phyloP scores from a whole-genome alignment of 2,113 vertebrate species.

The Calyptommatus sinebrachiatus region DNA sequence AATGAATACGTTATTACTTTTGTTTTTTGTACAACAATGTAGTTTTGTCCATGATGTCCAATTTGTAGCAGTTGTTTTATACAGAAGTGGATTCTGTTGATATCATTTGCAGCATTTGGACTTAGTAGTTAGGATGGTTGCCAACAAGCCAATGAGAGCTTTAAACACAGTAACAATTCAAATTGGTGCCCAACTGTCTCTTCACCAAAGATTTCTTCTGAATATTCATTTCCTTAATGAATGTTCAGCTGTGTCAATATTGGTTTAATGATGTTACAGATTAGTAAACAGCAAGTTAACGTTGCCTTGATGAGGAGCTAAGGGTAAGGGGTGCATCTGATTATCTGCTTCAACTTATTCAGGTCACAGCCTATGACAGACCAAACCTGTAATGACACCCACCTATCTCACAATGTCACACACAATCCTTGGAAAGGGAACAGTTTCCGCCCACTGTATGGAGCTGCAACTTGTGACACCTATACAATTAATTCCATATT shows the following conservation, averaged over 20 bases:
- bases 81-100: too few species aligned
- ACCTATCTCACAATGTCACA: neutral
- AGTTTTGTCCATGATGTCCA: too few species aligned
- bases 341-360: neutral
- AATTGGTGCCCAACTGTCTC: neutral
- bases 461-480: too few species aligned
- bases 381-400: neutral
- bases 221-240: constrained; percentile 40
- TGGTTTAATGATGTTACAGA: constrained; percentile 49
- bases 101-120: too few species aligned
- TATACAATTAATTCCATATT: neutral
- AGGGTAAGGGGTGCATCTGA: neutral
- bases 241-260: constrained; percentile 32
- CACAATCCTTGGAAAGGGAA: too few species aligned
- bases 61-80: too few species aligned
- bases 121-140: neutral
- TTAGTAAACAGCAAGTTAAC: constrained; percentile 39
- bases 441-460: neutral
- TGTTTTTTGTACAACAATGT: too few species aligned
- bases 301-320: neutral
- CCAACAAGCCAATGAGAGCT: neutral
- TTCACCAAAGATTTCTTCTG: neutral
- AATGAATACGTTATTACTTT: too few species aligned
- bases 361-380: neutral
- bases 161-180: neutral